These are phyloP conservation scores for Abrostola triplasia DNA, from an alignment of 2,888 invertebrate genomes.

Conservation along the genomic window DNA sequence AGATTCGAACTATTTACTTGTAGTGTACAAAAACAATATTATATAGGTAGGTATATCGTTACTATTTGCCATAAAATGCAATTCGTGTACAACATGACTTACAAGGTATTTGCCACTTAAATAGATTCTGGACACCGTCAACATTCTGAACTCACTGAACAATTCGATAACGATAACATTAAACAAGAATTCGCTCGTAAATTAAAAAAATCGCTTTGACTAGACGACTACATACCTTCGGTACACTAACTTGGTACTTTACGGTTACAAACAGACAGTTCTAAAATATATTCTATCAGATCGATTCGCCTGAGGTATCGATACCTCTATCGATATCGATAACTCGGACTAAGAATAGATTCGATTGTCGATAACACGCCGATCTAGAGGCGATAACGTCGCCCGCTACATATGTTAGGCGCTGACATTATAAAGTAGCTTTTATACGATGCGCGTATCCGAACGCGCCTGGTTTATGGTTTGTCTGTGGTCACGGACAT, in stretches of 20 bases:
- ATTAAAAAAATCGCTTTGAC: slow-evolving; percentile 23
- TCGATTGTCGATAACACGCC: slow-evolving; percentile 75
- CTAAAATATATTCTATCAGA: slow-evolving; percentile 70
- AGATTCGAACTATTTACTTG: no score
- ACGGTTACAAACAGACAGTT: slow-evolving; percentile 54
- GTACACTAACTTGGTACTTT: slow-evolving; percentile 39
- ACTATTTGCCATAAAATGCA: no score
- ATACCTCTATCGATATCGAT: slow-evolving; percentile 72
- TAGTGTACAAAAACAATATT: no score
- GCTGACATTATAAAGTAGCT: slow-evolving; percentile 77
- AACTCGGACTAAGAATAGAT: slow-evolving; percentile 67
- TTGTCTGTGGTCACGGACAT: slow-evolving; percentile 41
- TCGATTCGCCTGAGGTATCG: slow-evolving; percentile 69
- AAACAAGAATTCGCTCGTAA: background rate
- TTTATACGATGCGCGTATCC: slow-evolving; percentile 64
- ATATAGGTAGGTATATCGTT: no score
- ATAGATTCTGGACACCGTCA: no score
- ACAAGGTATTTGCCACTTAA: no score
- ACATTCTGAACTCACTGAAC: no score
- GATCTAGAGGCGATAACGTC: slow-evolving; percentile 77
- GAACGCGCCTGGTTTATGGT: slow-evolving; percentile 66
- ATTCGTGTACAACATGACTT: no score
- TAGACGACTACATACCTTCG: slow-evolving; percentile 24
- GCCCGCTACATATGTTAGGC: slow-evolving; percentile 74
- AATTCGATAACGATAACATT: no score